A percentile compares a stretch with the other conserved stretches of the same genome.
Evolutionary conservation across 1,140 invertebrate species (phyloP).

Genomic region (Andrena cerasifolii): DNA sequence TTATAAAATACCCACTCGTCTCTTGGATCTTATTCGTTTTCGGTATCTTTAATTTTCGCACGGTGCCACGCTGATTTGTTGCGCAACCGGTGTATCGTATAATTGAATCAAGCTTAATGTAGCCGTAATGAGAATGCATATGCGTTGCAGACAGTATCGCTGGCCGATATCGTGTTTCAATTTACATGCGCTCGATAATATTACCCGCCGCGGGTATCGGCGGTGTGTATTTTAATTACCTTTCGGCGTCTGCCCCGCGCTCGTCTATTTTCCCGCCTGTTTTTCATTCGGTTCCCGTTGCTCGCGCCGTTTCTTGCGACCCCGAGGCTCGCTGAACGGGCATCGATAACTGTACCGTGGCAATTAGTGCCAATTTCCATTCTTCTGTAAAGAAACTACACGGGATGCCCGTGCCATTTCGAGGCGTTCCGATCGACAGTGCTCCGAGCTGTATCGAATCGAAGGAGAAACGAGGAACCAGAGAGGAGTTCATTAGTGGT

Average conservation of each 20-base stretch:
- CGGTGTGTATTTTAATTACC: constrained; percentile 34
- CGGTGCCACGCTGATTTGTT: not conserved
- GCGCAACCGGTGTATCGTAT: constrained; percentile 45
- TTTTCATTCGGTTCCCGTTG: not conserved
- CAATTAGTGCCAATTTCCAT: not conserved
- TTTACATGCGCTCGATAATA: constrained; percentile 52
- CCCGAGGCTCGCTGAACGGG: not conserved
- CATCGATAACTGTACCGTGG: not conserved
- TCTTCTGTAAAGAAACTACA: too few species aligned
- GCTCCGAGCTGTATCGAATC: too few species aligned
- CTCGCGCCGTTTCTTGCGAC: not conserved
- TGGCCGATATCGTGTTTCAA: constrained; percentile 49
- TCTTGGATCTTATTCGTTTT: too few species aligned
- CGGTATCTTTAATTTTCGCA: constrained; percentile 29
- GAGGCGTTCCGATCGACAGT: too few species aligned
- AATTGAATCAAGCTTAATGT: constrained; percentile 48
- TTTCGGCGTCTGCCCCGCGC: not conserved
- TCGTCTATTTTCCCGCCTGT: not conserved
- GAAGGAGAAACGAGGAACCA: too few species aligned
- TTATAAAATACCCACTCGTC: too few species aligned
- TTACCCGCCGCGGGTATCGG: constrained; percentile 24
- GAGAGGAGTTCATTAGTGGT: too few species aligned
- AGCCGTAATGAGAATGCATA: constrained; percentile 45
- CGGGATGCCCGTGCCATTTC: too few species aligned
- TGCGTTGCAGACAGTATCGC: constrained; percentile 42